A percentile compares a stretch with the other conserved stretches of the same genome.
Conservation (phyloP, 2,797 vertebrate genomes). For the Melanogrammus aeglefinus region DNA sequence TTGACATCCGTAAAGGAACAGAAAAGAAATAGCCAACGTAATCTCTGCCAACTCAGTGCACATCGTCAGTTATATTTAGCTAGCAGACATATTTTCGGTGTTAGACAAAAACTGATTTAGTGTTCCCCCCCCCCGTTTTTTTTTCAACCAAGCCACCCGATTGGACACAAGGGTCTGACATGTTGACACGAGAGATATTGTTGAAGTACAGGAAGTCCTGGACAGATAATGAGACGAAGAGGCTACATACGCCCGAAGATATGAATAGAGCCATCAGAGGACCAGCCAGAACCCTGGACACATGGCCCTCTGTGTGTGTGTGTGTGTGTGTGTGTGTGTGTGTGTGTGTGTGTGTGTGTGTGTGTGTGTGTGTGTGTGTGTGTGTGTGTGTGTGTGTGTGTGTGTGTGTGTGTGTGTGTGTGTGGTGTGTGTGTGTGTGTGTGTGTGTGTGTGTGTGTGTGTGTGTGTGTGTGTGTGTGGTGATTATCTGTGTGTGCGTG, state of each 20-base stretch:
- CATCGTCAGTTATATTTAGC: not conserved
- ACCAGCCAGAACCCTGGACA: constrained; percentile 41
- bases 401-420: too few relatives aligned
- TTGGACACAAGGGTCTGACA: constrained; percentile 22
- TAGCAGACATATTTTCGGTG: not conserved
- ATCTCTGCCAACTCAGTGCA: not conserved
- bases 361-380: too few relatives aligned
- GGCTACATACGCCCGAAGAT: constrained; percentile 43
- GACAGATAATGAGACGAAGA: constrained; percentile 56
- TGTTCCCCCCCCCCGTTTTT: not conserved
- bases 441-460: too few relatives aligned
- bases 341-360: not conserved
- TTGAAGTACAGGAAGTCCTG: constrained; percentile 40
- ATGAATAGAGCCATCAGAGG: constrained; percentile 52
- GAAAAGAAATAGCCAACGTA: not conserved
- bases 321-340: constrained; percentile 7
- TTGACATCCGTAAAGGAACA: not conserved
- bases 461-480: constrained; percentile 6
- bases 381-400: too few relatives aligned
- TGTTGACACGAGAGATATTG: constrained; percentile 35
- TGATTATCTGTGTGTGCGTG: too few relatives aligned
- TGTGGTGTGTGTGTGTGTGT: too few relatives aligned
- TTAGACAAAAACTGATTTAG: not conserved
- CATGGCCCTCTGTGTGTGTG: constrained; percentile 14
- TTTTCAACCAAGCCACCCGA: constrained; percentile 13